Percentiles rank a stretch among this genome's conserved stretches.
These are phyloP conservation scores for Metopolophium dirhodum DNA, from an alignment of 1,140 invertebrate species.

Conservation along the genomic window DNA sequence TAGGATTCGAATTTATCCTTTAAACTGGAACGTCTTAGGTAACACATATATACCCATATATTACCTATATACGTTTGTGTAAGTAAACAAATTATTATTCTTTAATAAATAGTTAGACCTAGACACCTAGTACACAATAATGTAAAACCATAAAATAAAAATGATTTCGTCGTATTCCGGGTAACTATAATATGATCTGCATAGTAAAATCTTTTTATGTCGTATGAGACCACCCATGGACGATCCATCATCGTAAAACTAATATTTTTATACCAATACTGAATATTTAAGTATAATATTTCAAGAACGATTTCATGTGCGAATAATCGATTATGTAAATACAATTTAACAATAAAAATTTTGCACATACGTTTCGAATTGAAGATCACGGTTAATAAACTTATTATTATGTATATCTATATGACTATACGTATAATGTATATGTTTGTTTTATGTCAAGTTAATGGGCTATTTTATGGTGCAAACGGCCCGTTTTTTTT, in stretches of 20 bases:
- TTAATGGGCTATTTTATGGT: neutral
- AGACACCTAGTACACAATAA: too few relatives aligned
- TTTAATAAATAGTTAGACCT: too few relatives aligned
- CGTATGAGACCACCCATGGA: neutral
- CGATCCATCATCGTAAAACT: neutral
- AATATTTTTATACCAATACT: neutral
- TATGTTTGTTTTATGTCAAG: neutral
- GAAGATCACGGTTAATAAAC: neutral
- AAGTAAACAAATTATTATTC: neutral
- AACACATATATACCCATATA: neutral
- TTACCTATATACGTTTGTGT: neutral
- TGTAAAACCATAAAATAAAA: neutral
- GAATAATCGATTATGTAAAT: constrained; percentile 25
- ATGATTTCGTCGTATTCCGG: neutral
- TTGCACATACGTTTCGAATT: neutral
- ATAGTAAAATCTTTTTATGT: neutral
- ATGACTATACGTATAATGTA: neutral
- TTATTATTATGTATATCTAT: neutral
- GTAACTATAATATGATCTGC: neutral
- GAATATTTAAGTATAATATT: neutral
- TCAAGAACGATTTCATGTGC: neutral
- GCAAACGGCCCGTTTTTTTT: neutral
- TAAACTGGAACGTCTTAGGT: neutral
- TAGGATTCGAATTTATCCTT: neutral
- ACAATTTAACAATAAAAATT: neutral